Evolutionary conservation across 2,888 invertebrate genomes (phyloP), one percentile per base, ranked within the genome.

Genomic region (Antitype chi): DNA sequence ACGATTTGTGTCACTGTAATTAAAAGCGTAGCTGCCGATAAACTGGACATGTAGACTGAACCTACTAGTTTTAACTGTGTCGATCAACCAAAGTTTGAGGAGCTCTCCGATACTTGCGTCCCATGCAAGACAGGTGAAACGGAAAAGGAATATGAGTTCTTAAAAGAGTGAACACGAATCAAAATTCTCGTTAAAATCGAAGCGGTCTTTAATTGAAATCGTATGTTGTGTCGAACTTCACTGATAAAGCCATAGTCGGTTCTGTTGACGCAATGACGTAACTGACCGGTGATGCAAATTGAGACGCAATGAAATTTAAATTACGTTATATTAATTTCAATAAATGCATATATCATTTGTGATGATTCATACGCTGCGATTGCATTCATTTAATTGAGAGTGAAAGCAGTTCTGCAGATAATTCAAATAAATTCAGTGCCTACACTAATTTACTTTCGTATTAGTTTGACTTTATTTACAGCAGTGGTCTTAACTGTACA

Each of bases 1-100:
- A 94, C 94, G 95, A 96, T 95, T 96, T 96, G 96, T 96, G 96
- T 96, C 96, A 95, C 90, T 93, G 96, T 96, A 96, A 96, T 96
- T 96, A 96, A 96, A 96, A 95, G 94, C 95, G 94, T 96, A 90
- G 95, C 96, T 95, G 95, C 94, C 94, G 96, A 96, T 96, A 95
- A 96, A 93, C 91, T 93, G 89, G 93, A 92, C 94, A 92, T 93
- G 94, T 92, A 91, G 92, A 93, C 92, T 92, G 92, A 93, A 92
- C 92, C 93, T 93, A 93, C 94, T 93, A 94, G 95, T 94, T 95
- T 94, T 93, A 94, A 95, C 94, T 94, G 92, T 93, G 92, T 91
- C 92, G 92, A 92, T 84, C 74, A 92, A 93, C 96, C 96, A 95
- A 85, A 84, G n/a, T 83, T 69, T 64, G 70, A 69, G 85, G 96